These are phyloP conservation scores for Anser brachyrhynchus DNA, from an alignment of 2,113 vertebrate genomes.

Conservation along the genomic window DNA sequence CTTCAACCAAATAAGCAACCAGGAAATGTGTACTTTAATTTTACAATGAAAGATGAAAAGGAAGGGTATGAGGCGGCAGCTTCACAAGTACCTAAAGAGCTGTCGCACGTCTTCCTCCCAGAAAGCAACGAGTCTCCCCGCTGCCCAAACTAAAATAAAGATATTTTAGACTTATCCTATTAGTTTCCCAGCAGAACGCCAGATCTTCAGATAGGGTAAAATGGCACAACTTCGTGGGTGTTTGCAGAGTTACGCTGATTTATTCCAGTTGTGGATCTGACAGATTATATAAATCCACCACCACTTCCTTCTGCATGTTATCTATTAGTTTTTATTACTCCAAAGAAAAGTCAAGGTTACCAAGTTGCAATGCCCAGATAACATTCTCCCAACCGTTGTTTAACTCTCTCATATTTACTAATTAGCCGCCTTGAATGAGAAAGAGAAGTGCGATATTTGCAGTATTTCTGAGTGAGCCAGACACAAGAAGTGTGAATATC, in stretches of 20 bases:
- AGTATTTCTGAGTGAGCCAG: not conserved
- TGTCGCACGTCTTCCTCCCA: not conserved
- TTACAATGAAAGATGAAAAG: not conserved
- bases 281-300: not conserved
- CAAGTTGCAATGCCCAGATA: not conserved
- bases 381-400: not conserved
- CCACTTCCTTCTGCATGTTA: not conserved
- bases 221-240: not conserved
- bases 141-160: not conserved
- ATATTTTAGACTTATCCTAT: not conserved
- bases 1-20: conserved; percentile 39
- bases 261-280: not conserved
- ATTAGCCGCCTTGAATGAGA: not conserved
- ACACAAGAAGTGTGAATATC: not conserved
- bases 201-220: not conserved
- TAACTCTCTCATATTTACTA: not conserved
- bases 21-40: conserved; percentile 9
- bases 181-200: not conserved
- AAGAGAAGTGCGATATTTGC: not conserved
- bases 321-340: not conserved
- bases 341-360: not conserved
- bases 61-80: not conserved
- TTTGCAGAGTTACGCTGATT: not conserved
- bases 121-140: not conserved
- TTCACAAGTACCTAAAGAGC: not conserved